phyloP scores from a whole-genome alignment of 1,140 invertebrate genomes.

The Habropoda laboriosa region DNA sequence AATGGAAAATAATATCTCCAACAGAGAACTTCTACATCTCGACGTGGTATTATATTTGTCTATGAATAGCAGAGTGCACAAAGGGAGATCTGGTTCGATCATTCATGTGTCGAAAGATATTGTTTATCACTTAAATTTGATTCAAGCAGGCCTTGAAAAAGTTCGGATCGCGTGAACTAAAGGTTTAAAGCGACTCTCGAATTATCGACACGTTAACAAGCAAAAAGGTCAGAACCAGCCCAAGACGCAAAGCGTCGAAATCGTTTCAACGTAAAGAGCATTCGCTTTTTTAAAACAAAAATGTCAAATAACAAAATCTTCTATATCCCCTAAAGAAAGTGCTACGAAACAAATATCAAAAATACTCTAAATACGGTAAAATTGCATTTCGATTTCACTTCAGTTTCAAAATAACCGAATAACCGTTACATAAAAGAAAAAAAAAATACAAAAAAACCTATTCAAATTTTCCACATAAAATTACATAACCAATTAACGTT shows the following conservation, averaged over 20 bases:
- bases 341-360: no score
- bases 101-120: background rate
- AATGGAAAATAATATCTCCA: background rate
- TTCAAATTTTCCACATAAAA: no score
- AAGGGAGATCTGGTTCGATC: background rate
- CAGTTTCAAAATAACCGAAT: background rate
- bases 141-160: background rate
- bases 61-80: no score
- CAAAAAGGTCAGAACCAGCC: background rate
- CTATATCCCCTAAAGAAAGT: no score
- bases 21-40: background rate
- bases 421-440: background rate
- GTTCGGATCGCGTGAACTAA: conserved; percentile 4
- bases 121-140: conserved; percentile 6
- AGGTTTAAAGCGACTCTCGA: conserved; percentile 2
- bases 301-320: conserved; percentile 1
- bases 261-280: background rate
- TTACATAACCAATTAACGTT: no score
- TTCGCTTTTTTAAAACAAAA: background rate
- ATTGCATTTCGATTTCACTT: background rate
- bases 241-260: conserved; percentile 1
- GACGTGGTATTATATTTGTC: background rate
- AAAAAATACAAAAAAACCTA: no score
- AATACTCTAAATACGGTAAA: no score
- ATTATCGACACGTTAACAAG: background rate